Percentiles rank a stretch among this genome's conserved stretches.
phyloP scores from a whole-genome alignment of 2,797 vertebrate genomes.

The Borostomias antarcticus region DNA sequence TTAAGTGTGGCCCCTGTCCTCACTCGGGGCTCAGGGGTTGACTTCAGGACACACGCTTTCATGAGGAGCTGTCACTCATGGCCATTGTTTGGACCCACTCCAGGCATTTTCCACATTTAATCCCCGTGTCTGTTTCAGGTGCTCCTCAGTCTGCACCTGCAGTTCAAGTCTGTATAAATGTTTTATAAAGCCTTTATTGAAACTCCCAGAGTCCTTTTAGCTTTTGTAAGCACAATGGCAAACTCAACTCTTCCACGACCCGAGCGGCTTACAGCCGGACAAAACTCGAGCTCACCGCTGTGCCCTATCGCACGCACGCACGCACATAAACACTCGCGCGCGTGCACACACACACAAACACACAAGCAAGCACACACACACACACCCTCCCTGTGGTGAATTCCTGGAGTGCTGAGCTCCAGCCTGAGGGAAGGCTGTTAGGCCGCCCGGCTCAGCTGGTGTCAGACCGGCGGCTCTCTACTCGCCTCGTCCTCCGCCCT shows the following conservation, averaged over 20 bases:
- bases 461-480: not conserved
- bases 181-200: constrained; percentile 49
- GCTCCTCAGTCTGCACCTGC: constrained; percentile 29
- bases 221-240: not conserved
- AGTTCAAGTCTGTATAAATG: constrained; percentile 40
- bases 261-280: constrained; percentile 12
- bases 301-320: constrained; percentile 2
- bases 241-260: not conserved
- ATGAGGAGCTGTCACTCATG: constrained; percentile 63
- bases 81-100: constrained; percentile 51
- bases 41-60: constrained; percentile 68
- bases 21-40: constrained; percentile 52
- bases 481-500: not conserved
- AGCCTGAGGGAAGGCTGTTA: constrained; percentile 24
- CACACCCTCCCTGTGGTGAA: constrained; percentile 19
- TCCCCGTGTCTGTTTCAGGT: constrained; percentile 47
- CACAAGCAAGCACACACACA: not conserved
- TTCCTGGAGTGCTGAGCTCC: constrained; percentile 31
- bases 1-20: constrained; percentile 57
- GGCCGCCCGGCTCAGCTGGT: not conserved
- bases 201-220: constrained; percentile 21
- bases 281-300: constrained; percentile 13
- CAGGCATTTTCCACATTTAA: constrained; percentile 66
- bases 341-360: no score
- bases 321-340: not conserved